Base-by-base conservation (phyloP, 2,113 vertebrate genomes). In the Triplophysa siluroides region DNA sequence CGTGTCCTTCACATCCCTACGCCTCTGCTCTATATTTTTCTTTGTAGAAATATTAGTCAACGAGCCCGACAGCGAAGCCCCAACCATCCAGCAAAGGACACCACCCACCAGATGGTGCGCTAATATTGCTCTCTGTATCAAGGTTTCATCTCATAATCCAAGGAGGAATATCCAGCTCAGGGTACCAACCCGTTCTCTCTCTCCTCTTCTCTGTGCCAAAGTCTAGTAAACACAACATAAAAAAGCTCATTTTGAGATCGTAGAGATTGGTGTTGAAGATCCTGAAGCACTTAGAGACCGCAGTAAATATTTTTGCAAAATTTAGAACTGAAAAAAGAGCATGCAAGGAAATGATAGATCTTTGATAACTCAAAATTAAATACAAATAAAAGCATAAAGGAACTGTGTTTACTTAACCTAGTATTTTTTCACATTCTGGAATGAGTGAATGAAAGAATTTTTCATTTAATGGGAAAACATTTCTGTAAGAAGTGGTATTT, bases 61-160 rank as follows among this genome's bases (percentile, higher is more conserved):
- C 87, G 89, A 85, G 85, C 64, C 84, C 86, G 84, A 76, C 78
- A 82, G 5, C 84, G 86, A 85, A 85, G 81, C 85, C 86, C 91
- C 79, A 70, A 85, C 85, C 84, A 70, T 83, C 79, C 84, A 85
- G 86, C 85, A 88, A 89, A 92, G 88, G 86, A 91, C 60, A 67
- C 87, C 87, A 78, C 85, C 88, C 88, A 92, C 92, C 93, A 93
- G 92, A 93, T 93, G 92, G 92, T 83, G 84, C 67, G 83, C 87
- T 92, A 92, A 93, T 91, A 87, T 91, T 89, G 87, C 86, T 83
- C 84, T 79, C 83, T 87, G 87, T 89, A 91, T 89, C 89, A 92
- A 92, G 91, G 92, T 90, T 92, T 89, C 85, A 88, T 88, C 87
- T 89, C 87, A 91, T 92, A 90, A 92, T 90, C 89, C 92, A 90